Conservation (phyloP, 2,888 invertebrate genomes). For the Troilus luridus region DNA sequence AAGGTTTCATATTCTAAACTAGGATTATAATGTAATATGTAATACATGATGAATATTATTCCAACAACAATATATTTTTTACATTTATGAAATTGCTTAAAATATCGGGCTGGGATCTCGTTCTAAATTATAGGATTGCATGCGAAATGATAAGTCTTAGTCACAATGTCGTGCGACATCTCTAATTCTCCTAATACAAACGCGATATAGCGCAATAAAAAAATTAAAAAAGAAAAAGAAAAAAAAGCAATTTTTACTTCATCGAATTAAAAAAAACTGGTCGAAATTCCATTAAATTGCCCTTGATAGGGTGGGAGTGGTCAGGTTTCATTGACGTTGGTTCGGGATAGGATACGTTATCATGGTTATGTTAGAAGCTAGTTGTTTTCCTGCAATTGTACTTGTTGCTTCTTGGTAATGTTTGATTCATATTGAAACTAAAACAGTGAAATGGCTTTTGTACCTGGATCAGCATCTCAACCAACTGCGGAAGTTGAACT, state of each 20-base stretch:
- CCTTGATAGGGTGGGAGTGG: not conserved
- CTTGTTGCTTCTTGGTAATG: conserved; percentile 2
- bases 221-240: not conserved
- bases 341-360: not conserved
- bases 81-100: not conserved
- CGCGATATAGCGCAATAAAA: not conserved
- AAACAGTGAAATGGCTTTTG: conserved; percentile 66
- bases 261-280: not conserved
- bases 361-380: not conserved
- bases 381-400: not conserved
- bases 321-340: not conserved
- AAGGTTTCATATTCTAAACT: too few species aligned
- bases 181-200: not conserved
- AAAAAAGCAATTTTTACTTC: not conserved
- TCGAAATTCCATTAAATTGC: not conserved
- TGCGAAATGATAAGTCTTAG: not conserved
- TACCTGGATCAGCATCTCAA: conserved; percentile 68
- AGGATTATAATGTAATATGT: too few species aligned
- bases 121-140: not conserved
- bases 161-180: not conserved
- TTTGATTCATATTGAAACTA: conserved; percentile 11
- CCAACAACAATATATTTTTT: not conserved
- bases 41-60: not conserved
- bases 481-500: conserved; percentile 69
- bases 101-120: not conserved